A percentile compares a stretch with the other conserved stretches of the same genome.
These are phyloP conservation scores for Tachina fera DNA, from an alignment of 2,888 invertebrate genomes.

Conservation along the genomic window DNA sequence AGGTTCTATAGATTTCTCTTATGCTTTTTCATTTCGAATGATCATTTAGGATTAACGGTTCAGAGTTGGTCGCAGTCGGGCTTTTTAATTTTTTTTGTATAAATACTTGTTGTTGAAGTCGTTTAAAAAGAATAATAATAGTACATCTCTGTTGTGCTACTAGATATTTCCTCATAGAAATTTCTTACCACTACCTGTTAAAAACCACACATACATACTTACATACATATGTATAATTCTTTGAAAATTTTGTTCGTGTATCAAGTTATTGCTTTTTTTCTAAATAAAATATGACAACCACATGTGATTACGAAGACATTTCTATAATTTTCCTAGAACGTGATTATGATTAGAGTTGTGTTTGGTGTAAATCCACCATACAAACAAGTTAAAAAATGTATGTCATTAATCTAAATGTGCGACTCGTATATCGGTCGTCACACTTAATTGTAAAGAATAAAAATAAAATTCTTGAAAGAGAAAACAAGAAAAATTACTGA, in stretches of 20 bases:
- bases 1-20: too few relatives aligned
- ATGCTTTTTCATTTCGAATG: too few relatives aligned
- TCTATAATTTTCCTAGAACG: conserved; percentile 50
- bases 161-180: conserved; percentile 13
- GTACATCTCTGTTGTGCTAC: not conserved
- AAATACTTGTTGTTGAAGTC: too few relatives aligned
- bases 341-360: conserved; percentile 12
- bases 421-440: conserved; percentile 64
- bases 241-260: conserved; percentile 1
- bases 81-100: too few relatives aligned
- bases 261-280: not conserved
- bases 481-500: conserved; percentile 39
- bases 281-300: not conserved
- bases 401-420: conserved; percentile 49
- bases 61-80: too few relatives aligned
- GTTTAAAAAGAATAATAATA: not conserved
- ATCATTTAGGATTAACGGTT: too few relatives aligned
- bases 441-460: conserved; percentile 8
- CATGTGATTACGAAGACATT: conserved; percentile 4
- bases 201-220: conserved; percentile 41
- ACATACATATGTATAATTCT: conserved; percentile 4
- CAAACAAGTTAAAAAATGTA: conserved; percentile 20
- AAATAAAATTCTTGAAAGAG: conserved; percentile 35
- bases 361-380: conserved; percentile 5
- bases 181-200: not conserved